Percentiles rank a stretch among this genome's conserved stretches.
phyloP scores from a whole-genome alignment of 2,113 vertebrate species.

The Ammospiza caudacuta region DNA sequence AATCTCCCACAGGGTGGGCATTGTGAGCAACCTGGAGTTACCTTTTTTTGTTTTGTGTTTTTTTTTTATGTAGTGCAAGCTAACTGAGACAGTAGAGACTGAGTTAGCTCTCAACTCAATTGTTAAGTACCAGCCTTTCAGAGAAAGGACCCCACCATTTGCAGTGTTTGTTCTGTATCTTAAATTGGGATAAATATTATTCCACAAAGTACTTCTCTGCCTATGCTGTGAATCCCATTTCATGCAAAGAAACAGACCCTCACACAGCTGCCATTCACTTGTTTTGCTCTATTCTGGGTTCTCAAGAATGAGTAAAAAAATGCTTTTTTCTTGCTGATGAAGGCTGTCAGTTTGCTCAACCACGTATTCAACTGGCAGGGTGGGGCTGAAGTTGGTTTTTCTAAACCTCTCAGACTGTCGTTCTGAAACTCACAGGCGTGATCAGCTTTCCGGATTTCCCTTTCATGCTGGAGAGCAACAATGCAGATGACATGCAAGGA shows the following conservation, averaged over 20 bases:
- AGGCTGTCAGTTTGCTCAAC: neutral
- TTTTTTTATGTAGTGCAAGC: neutral
- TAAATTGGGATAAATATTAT: neutral
- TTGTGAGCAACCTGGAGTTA: neutral
- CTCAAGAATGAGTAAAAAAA: neutral
- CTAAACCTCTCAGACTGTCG: conserved; percentile 6
- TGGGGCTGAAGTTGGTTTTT: conserved; percentile 42
- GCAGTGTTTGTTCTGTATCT: neutral
- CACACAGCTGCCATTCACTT: neutral
- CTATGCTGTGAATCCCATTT: neutral
- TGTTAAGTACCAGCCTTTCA: neutral
- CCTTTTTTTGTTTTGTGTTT: neutral
- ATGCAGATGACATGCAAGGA: neutral
- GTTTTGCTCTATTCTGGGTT: neutral
- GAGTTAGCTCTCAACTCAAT: neutral
- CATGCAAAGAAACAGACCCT: neutral
- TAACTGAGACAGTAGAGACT: neutral
- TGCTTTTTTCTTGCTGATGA: neutral
- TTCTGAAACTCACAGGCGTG: conserved; percentile 38
- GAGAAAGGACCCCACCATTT: neutral
- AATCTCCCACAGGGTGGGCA: neutral
- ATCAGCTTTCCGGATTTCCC: conserved; percentile 58
- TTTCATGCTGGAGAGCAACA: conserved; percentile 14
- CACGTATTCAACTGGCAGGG: conserved; percentile 20
- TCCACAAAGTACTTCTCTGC: neutral